Base-by-base conservation (phyloP, 2,888 invertebrate species). In the Caenorhabditis japonica region DNA sequence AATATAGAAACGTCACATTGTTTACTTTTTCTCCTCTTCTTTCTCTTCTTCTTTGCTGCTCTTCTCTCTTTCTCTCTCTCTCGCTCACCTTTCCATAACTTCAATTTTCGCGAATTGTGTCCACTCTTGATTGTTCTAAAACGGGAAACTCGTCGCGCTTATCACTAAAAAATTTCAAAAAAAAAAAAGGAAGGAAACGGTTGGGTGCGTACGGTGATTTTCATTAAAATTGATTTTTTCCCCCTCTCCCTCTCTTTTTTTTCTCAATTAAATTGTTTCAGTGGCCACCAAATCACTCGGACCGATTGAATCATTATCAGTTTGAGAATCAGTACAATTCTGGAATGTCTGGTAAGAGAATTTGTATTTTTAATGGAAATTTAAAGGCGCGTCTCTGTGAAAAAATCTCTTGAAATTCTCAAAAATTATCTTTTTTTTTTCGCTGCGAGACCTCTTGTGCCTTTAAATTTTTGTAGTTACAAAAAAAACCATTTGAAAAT, bases 261-360 rank as follows among this genome's bases (percentile, higher is more conserved):
- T n/a, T n/a, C n/a, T n/a, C n/a, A n/a, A n/a, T n/a, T n/a, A n/a
- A n/a, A n/a, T n/a, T n/a, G n/a, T n/a, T n/a, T n/a, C 66, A 69
- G 69, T 69, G 69, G 69, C 59, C 55, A 8, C 13, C 46, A 13
- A 39, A 47, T 33, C 34, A 44, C 10, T 38, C 62, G 27, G 70
- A 70, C 43, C 55, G 39, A 49, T 19, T 70, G 43, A 70, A 61
- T 70, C 70, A 53, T 23, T n/a, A n/a, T n/a, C 70, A 60, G 13
- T 61, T 70, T 51, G 70, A 69, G 12, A 58, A 49, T 4, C 46
- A 55, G 25, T 56, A 41, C 49, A 70, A 61, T 33, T 44, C 61
- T 23, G 70, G 51, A 8, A 70, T 61, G 60, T 61, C 55, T 51
- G 70, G 61, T 70, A 23, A 53, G 70, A n/a, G n/a, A n/a, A n/a